phyloP scores from a whole-genome alignment of 2,113 vertebrate species.

The Dromaius novaehollandiae region DNA sequence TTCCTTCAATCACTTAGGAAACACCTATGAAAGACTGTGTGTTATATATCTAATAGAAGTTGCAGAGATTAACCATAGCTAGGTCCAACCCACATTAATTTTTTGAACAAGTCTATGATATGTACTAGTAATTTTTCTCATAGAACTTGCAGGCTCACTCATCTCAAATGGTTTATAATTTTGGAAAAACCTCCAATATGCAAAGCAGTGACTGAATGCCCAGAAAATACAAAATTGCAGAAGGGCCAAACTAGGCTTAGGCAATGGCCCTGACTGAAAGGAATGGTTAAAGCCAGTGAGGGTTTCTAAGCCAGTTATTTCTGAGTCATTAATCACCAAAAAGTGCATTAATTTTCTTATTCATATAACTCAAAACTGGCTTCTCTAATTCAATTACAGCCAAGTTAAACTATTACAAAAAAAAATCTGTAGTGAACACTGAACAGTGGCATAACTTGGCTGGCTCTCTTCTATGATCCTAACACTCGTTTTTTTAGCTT shows the following conservation, averaged over 20 bases:
- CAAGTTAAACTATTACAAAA: not conserved
- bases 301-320: not conserved
- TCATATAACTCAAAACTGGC: not conserved
- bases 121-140: not conserved
- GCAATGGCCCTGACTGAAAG: not conserved
- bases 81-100: not conserved
- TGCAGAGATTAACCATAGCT: not conserved
- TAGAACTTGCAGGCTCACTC: not conserved
- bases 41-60: not conserved
- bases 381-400: not conserved
- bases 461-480: not conserved
- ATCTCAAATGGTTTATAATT: not conserved
- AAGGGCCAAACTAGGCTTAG: not conserved
- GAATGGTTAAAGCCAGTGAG: not conserved
- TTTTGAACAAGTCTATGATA: not conserved
- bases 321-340: not conserved
- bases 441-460: not conserved
- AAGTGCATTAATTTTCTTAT: not conserved
- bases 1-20: not conserved
- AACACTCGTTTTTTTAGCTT: not conserved
- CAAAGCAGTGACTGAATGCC: not conserved
- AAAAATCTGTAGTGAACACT: not conserved
- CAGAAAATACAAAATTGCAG: not conserved
- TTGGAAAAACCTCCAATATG: not conserved
- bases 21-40: not conserved